Base-by-base conservation (phyloP, 2,113 vertebrate genomes). In the Coptodon rendalli region DNA sequence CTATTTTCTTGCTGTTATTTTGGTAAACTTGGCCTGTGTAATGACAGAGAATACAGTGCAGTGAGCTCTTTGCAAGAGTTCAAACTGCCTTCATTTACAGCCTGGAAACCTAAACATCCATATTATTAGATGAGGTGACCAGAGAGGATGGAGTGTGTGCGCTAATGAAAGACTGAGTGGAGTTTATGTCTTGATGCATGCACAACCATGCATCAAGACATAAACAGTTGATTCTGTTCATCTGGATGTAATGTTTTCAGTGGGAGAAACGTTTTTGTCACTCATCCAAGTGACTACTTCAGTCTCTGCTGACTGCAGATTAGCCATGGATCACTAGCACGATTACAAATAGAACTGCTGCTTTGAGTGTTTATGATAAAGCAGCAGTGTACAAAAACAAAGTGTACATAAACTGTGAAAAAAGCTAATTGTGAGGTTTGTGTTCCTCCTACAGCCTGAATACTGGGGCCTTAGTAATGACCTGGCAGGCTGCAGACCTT, bases 391-490 rank as follows among this genome's bases (percentile, higher is more conserved):
- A n/a, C 31, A n/a, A 66, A 66, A 38, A 7, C 6, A 34, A 38
- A 66, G 61, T 66, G 34, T 38, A 7, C 24, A 31, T 50, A 29
- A 16, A 19, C 24, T 50, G 71, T 78, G 19, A 78, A 50, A 76
- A 76, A 29, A 50, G 16, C 16, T 84, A 27, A 24, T 24, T 73
- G 86, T 79, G 38, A 73, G 5, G 5, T 38, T 8, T 87, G 14
- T 91, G 31, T 90, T 45, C 34, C 2, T 19, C 16, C 84, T 94
- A 27, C 53, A 98, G 97, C 95, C 96, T 0, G 96, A 98, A 92
- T 97, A 97, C 94, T 99, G 97, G 97, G 97, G 97, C 48, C 96
- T 99, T 86, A 98, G 97, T 89, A 94, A 96, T 5, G 97, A 97
- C 43, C 6, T 97, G 66, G 93, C 93, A 2, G 97, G 98, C 85